A percentile compares a stretch with the other conserved stretches of the same genome.
These are phyloP conservation scores for Podargus strigoides DNA, from an alignment of 2,797 vertebrate species.

Conservation along the genomic window DNA sequence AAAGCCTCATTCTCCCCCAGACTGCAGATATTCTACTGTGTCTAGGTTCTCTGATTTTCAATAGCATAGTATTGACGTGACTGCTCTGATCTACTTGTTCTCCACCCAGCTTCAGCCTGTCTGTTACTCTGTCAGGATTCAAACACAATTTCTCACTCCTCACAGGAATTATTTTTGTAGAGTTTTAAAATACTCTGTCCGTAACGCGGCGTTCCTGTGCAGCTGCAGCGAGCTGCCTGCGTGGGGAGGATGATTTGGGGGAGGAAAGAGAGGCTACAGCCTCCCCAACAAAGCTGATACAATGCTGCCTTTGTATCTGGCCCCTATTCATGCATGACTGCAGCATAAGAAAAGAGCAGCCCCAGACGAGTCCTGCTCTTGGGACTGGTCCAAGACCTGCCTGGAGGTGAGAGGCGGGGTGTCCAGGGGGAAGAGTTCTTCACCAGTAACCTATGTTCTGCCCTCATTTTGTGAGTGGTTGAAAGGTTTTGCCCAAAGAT, in stretches of 20 bases:
- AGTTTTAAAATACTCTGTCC: conserved; percentile 45
- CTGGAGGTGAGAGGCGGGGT: not conserved
- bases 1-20: not conserved
- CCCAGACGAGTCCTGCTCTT: not conserved
- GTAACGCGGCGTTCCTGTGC: conserved; percentile 11
- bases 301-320: not conserved
- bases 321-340: not conserved
- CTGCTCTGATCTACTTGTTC: conserved; percentile 8
- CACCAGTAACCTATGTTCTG: not conserved
- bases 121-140: not conserved
- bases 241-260: not conserved
- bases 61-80: not conserved
- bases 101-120: not conserved
- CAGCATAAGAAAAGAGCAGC: not conserved
- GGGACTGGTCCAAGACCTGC: not conserved
- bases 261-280: not conserved
- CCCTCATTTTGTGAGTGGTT: not conserved
- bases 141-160: conserved; percentile 17
- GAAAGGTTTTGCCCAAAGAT: not conserved
- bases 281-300: not conserved
- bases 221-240: conserved; percentile 13
- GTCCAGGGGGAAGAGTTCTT: not conserved
- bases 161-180: conserved; percentile 56
- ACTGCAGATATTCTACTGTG: not conserved
- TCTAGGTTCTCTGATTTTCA: not conserved